A percentile compares a stretch with the other conserved stretches of the same genome.
These are phyloP conservation scores for Aurelia aurita DNA, from an alignment of 30 jellyfish, hydroid and myxozoan genomes.

Conservation along the genomic window DNA sequence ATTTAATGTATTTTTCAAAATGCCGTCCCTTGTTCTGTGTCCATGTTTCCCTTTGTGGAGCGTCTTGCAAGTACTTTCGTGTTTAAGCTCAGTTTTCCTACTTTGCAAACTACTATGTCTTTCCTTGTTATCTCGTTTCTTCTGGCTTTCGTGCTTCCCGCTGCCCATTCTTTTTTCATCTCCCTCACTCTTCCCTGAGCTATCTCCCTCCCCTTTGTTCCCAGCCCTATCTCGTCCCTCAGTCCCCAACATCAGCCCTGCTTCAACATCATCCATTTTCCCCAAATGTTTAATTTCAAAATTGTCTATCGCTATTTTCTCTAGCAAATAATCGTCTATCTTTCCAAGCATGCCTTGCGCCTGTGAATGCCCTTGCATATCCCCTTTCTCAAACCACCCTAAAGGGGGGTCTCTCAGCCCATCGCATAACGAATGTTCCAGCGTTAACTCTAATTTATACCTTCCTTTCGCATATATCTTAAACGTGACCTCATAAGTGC, in stretches of 20 bases:
- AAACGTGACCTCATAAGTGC: conserved; percentile 46
- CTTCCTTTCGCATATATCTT: conserved; percentile 28
- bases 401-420: conserved; percentile 80
- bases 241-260: not conserved
- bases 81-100: too few species aligned
- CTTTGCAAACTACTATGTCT: not conserved
- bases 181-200: not conserved
- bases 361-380: conserved; percentile 57
- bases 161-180: not conserved
- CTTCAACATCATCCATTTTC: not conserved
- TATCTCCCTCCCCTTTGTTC: not conserved
- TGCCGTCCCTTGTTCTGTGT: too few species aligned
- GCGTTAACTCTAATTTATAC: conserved; percentile 11
- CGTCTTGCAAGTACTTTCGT: too few species aligned
- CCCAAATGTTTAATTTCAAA: conserved; percentile 7
- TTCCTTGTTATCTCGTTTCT: not conserved
- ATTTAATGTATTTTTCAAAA: not conserved
- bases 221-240: not conserved
- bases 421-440: conserved; percentile 44
- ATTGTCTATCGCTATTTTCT: not conserved
- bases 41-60: too few species aligned
- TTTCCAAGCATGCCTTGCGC: conserved; percentile 21
- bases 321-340: not conserved
- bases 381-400: conserved; percentile 70
- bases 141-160: not conserved